Conservation (phyloP, 2,797 vertebrate species). For the Micropoecilia bifurca region DNA sequence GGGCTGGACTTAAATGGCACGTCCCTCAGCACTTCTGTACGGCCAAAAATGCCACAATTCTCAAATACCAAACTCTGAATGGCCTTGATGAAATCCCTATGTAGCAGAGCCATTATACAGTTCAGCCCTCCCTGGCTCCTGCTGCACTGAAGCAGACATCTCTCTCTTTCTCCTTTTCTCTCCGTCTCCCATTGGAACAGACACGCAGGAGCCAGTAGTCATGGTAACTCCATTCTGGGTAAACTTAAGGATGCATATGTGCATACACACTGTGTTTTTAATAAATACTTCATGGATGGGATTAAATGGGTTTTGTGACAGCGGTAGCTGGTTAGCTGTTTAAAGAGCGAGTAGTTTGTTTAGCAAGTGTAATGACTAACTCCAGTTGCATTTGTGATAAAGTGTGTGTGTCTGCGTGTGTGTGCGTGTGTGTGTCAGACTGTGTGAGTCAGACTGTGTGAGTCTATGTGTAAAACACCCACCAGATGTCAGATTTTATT, state of each 20-base stretch:
- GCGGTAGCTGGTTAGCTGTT: conserved; percentile 35
- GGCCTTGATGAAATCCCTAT: conserved; percentile 79
- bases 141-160: conserved; percentile 42
- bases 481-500: conserved; percentile 26
- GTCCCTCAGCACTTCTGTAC: conserved; percentile 47
- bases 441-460: not conserved
- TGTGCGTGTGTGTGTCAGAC: not conserved
- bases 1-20: conserved; percentile 47
- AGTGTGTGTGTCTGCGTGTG: conserved; percentile 4
- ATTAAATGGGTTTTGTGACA: conserved; percentile 37
- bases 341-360: conserved; percentile 31
- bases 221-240: conserved; percentile 79
- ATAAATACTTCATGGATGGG: conserved; percentile 66
- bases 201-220: conserved; percentile 78
- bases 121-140: conserved; percentile 59
- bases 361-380: conserved; percentile 36
- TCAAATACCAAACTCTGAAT: conserved; percentile 72
- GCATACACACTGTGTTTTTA: conserved; percentile 33
- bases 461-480: not conserved
- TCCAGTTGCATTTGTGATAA: conserved; percentile 14
- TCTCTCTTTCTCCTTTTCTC: conserved; percentile 39
- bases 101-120: conserved; percentile 69
- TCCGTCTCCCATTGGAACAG: conserved; percentile 56
- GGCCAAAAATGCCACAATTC: conserved; percentile 57
- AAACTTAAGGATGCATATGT: conserved; percentile 74